Evolutionary conservation across 1,140 invertebrate genomes (phyloP).

Genomic region (Lepidurus arcticus): DNA sequence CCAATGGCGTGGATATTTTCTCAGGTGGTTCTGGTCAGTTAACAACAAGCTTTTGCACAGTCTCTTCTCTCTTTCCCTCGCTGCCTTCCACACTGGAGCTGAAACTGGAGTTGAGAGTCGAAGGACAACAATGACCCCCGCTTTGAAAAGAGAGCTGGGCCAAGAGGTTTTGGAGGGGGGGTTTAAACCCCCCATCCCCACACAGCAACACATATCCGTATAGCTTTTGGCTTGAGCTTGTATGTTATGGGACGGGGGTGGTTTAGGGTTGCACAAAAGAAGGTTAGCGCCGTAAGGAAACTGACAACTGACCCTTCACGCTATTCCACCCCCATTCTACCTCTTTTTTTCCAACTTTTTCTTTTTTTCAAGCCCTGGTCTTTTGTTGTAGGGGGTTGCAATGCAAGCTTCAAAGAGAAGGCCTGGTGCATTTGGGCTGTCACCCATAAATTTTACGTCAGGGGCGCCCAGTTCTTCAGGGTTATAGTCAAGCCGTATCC

Average conservation of each 20-base stretch:
- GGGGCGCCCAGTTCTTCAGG: neutral
- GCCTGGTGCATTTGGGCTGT: neutral
- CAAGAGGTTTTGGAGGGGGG: neutral
- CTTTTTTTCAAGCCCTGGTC: neutral
- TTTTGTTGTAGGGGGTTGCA: neutral
- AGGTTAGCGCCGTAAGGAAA: neutral
- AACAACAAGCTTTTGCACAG: neutral
- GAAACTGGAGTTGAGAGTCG: neutral
- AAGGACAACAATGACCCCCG: slow-evolving; percentile 1
- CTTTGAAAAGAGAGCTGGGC: neutral
- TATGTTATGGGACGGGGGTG: slow-evolving; percentile 18
- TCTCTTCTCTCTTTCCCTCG: neutral
- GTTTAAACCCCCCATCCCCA: neutral
- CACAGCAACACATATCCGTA: slow-evolving; percentile 10
- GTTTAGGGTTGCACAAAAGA: slow-evolving; percentile 17
- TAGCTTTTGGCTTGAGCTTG: neutral
- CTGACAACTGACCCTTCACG: slow-evolving; percentile 20
- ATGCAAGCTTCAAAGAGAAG: slow-evolving; percentile 15
- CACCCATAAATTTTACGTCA: slow-evolving; percentile 19
- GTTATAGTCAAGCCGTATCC: neutral
- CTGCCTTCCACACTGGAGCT: neutral
- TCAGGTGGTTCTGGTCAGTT: slow-evolving; percentile 21
- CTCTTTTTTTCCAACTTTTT: slow-evolving; percentile 7
- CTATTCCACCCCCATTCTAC: slow-evolving; percentile 18
- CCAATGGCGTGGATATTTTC: slow-evolving; percentile 11